Conservation (phyloP, 2,888 invertebrate genomes). For the Drosophila atripex region DNA sequence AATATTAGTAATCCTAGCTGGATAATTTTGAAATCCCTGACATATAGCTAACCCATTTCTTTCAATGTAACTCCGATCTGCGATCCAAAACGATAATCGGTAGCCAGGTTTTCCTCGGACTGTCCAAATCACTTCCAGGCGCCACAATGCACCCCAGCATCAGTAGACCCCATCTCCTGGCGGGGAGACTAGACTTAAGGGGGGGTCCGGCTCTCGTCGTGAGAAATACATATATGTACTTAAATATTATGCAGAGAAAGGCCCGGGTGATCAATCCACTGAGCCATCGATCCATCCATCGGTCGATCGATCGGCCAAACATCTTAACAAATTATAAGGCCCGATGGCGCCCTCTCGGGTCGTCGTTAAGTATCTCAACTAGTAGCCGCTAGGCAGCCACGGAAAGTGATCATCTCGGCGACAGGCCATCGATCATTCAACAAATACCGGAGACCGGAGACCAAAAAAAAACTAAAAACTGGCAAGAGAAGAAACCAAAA, state of each 20-base stretch:
- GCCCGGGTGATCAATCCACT: conserved; percentile 44
- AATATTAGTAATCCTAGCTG: neutral
- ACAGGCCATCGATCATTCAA: conserved; percentile 79
- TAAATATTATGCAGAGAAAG: conserved; percentile 54
- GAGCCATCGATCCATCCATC: conserved; percentile 41
- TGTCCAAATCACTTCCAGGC: conserved; percentile 56
- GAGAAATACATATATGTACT: conserved; percentile 66
- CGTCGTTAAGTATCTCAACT: conserved; percentile 76
- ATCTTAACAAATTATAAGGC: conserved; percentile 77
- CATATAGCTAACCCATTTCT: neutral
- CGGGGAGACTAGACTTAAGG: conserved; percentile 26
- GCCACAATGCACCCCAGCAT: conserved; percentile 55
- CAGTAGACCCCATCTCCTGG: conserved; percentile 7
- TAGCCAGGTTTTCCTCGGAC: conserved; percentile 49
- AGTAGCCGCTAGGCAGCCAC: conserved; percentile 80
- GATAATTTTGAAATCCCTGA: neutral
- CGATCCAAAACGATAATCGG: conserved; percentile 54
- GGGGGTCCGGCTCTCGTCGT: conserved; percentile 53
- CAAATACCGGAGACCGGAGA: conserved; percentile 9
- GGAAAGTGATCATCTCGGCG: conserved; percentile 78
- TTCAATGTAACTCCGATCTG: neutral
- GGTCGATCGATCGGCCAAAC: conserved; percentile 58
- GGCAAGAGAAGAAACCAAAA: neutral
- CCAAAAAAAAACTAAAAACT: neutral
- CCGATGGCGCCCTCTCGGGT: conserved; percentile 34